Evolutionary conservation across 2,797 vertebrate species (phyloP).

Genomic region (Mareca strepera): DNA sequence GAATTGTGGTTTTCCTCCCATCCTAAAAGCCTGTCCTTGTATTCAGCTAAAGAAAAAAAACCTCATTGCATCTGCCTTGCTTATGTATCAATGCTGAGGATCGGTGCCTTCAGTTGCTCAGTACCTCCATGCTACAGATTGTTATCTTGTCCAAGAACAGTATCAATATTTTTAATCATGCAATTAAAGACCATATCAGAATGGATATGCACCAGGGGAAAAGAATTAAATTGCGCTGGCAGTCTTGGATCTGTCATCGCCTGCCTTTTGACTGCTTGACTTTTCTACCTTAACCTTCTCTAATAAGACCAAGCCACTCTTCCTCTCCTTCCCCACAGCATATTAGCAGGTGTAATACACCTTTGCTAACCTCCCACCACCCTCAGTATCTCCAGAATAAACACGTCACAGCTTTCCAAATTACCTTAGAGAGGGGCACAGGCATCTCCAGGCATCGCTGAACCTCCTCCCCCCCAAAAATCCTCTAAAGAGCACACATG

Average conservation of each 20-base stretch:
- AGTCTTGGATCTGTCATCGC: not conserved
- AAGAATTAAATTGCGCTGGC: not conserved
- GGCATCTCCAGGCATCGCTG: not conserved
- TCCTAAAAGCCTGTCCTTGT: not conserved
- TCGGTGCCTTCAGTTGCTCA: not conserved
- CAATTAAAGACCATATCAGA: not conserved
- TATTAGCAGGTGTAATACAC: not conserved
- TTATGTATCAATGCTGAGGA: not conserved
- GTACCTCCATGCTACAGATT: not conserved
- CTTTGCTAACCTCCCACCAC: not conserved
- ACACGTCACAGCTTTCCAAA: not conserved
- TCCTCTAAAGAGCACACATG: accelerated
- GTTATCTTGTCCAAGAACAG: not conserved
- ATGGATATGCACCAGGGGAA: not conserved
- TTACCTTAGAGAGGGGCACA: not conserved
- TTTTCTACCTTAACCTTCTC: not conserved
- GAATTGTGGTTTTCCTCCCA: not conserved
- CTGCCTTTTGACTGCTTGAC: not conserved
- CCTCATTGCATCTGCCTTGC: accelerated
- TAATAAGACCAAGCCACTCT: not conserved
- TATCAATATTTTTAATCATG: constrained; percentile 27
- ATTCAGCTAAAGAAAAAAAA: not conserved
- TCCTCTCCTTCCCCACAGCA: not conserved
- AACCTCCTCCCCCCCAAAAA: not conserved
- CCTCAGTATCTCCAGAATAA: not conserved